A percentile compares a stretch with the other conserved stretches of the same genome.
Conservation (phyloP, 2,888 invertebrate genomes). For the Disparrhopalites patrizii region DNA sequence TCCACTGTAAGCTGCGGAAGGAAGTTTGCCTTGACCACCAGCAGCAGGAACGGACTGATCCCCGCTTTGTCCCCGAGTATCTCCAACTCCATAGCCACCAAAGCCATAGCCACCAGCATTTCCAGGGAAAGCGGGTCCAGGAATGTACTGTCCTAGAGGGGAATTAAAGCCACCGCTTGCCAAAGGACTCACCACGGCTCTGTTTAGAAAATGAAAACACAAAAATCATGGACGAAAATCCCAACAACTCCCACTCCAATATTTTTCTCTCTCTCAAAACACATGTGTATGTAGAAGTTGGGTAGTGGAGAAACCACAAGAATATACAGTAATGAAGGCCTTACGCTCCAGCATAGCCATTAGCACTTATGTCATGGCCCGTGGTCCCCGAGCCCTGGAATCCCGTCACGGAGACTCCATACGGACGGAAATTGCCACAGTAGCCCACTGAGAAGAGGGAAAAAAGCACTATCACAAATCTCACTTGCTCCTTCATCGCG, state of each 20-base stretch:
- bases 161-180: constrained; percentile 44
- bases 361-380: constrained; percentile 41
- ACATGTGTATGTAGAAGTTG: not conserved
- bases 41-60: constrained; percentile 35
- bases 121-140: constrained; percentile 38
- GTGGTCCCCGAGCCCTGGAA: constrained; percentile 31
- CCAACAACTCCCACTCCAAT: too few species aligned
- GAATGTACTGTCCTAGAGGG: constrained; percentile 35
- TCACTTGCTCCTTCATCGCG: not conserved
- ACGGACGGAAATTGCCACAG: constrained; percentile 16
- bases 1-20: constrained; percentile 32
- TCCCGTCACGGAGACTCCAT: constrained; percentile 32
- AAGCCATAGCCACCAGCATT: constrained; percentile 40
- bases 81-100: constrained; percentile 43
- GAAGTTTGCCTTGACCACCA: constrained; percentile 43
- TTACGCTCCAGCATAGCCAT: constrained; percentile 47
- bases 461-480: not conserved
- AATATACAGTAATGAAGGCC: not conserved
- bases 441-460: not conserved
- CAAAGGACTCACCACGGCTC: constrained; percentile 40
- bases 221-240: too few species aligned
- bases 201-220: too few species aligned
- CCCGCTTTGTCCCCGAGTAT: constrained; percentile 32
- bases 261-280: too few species aligned
- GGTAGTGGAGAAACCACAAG: not conserved